These are phyloP conservation scores for Pagetopsis macropterus DNA, from an alignment of 2,797 vertebrate genomes.

Conservation along the genomic window DNA sequence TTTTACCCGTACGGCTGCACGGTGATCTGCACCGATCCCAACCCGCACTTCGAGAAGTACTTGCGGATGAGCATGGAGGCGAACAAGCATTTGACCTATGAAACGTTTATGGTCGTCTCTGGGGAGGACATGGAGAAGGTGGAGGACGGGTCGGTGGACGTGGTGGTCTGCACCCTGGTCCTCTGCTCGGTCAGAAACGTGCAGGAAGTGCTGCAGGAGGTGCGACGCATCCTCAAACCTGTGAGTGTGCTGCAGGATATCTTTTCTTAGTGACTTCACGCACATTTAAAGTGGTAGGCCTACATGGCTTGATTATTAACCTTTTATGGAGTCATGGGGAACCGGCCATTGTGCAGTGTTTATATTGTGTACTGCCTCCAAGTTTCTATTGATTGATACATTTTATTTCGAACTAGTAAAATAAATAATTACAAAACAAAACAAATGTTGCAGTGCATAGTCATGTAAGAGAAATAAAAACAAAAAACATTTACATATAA, in stretches of 20 bases:
- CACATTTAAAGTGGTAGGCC: no score
- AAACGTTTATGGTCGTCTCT: conserved; percentile 69
- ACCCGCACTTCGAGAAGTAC: conserved; percentile 77
- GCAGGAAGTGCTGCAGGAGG: conserved; percentile 80
- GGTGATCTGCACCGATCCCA: conserved; percentile 80
- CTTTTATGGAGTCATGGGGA: no score
- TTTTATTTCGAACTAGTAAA: no score
- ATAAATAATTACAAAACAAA: no score
- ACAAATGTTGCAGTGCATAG: no score
- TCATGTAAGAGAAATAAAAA: no score
- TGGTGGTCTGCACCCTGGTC: conserved; percentile 86
- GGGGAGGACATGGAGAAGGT: conserved; percentile 85
- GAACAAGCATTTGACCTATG: conserved; percentile 82
- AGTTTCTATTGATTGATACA: no score
- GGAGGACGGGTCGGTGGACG: conserved; percentile 83
- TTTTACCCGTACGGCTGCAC: conserved; percentile 79
- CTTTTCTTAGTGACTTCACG: not conserved
- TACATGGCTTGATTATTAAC: no score
- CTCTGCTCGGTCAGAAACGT: conserved; percentile 84
- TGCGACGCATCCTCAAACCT: conserved; percentile 80
- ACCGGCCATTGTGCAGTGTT: no score
- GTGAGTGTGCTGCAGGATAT: conserved; percentile 78
- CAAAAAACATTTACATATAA: no score
- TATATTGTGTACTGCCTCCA: not conserved
- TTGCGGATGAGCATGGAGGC: conserved; percentile 80